Evolutionary conservation across 2,113 vertebrate genomes (phyloP).

Genomic region (Anguilla rostrata): DNA sequence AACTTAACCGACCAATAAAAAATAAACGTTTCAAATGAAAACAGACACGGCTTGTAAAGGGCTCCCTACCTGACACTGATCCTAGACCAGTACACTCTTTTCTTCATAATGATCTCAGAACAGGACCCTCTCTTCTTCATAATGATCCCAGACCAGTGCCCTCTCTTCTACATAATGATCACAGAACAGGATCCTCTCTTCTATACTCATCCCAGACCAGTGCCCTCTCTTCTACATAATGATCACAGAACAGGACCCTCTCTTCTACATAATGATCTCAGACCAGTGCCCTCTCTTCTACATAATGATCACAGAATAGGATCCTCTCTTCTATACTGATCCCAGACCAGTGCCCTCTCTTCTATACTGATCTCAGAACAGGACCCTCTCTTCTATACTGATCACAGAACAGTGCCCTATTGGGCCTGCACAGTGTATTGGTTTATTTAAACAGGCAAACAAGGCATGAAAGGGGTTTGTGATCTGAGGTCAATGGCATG

Average conservation of each 20-base stretch:
- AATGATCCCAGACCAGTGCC: background rate
- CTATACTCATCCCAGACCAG: background rate
- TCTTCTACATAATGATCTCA: no score
- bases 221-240: background rate
- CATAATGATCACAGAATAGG: no score
- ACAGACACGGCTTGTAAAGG: background rate
- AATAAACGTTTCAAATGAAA: background rate
- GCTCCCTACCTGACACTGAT: background rate
- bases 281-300: no score
- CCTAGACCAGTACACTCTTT: background rate
- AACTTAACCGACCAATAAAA: background rate
- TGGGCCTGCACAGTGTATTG: background rate
- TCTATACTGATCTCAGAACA: no score
- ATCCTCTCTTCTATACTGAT: no score
- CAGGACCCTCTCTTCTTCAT: background rate
- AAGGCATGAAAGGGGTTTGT: background rate
- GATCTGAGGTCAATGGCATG: background rate
- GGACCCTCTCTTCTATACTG: background rate
- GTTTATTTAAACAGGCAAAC: background rate
- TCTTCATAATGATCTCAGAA: background rate
- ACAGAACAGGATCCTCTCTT: no score
- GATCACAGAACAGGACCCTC: no score
- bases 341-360: no score
- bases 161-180: background rate
- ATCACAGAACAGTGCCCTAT: background rate